A percentile compares a stretch with the other conserved stretches of the same genome.
Conservation (phyloP, 1,140 invertebrate genomes). For the Drosophila bipectinata region DNA sequence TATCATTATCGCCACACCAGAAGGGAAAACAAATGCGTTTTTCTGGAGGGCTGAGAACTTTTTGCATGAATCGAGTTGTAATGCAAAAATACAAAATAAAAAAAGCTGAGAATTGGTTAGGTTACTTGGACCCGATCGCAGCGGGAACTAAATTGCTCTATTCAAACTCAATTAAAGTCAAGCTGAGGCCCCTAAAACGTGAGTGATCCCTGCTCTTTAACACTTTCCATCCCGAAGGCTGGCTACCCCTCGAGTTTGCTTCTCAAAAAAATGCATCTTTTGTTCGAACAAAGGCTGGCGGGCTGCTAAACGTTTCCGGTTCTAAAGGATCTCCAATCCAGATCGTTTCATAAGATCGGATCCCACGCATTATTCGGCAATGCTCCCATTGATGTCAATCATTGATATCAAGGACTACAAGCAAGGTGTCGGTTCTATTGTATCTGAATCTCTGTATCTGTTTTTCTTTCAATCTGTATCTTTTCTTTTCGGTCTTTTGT, state of each 20-base stretch:
- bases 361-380: constrained; percentile 62
- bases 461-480: constrained; percentile 27
- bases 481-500: constrained; percentile 21
- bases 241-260: constrained; percentile 7
- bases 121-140: constrained; percentile 34
- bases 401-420: constrained; percentile 24
- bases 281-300: constrained; percentile 29
- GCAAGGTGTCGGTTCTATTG: constrained; percentile 47
- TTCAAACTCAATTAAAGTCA: constrained; percentile 80
- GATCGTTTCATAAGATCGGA: constrained; percentile 13
- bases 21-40: constrained; percentile 47
- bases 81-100: background rate
- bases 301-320: constrained; percentile 70
- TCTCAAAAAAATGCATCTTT: background rate
- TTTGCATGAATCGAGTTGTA: constrained; percentile 20
- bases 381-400: constrained; percentile 55
- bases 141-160: constrained; percentile 79
- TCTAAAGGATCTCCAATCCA: constrained; percentile 1
- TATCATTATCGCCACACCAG: constrained; percentile 77
- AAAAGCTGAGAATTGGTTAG: background rate
- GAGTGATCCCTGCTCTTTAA: constrained; percentile 70
- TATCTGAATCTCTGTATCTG: constrained; percentile 24
- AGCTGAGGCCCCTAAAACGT: constrained; percentile 47
- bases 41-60: constrained; percentile 62
- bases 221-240: constrained; percentile 54